These are phyloP conservation scores for Falco naumanni DNA, from an alignment of 2,797 vertebrate species.

Conservation along the genomic window DNA sequence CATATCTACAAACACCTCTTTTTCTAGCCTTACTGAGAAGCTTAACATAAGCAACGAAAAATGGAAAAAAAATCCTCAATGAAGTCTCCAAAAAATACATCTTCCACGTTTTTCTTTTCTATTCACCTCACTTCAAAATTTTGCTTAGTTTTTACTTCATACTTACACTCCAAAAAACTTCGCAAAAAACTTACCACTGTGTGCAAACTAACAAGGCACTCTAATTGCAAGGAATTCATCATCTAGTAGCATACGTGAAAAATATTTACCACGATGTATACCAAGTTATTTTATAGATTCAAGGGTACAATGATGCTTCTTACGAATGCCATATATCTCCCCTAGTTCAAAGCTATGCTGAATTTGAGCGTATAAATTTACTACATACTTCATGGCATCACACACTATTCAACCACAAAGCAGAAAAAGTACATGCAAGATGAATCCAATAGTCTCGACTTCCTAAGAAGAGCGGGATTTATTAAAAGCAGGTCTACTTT, in stretches of 20 bases:
- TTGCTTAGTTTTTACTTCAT: not conserved
- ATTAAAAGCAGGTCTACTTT: not conserved
- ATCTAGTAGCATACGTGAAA: not conserved
- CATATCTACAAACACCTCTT: not conserved
- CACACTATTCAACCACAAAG: not conserved
- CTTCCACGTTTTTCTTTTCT: not conserved
- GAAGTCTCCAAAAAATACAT: not conserved
- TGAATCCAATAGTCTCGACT: accelerated
- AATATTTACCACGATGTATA: not conserved
- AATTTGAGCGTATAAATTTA: not conserved
- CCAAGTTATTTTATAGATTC: not conserved
- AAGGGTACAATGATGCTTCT: not conserved
- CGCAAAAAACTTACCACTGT: not conserved
- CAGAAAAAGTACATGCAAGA: not conserved
- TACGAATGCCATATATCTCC: not conserved
- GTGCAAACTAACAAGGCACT: not conserved
- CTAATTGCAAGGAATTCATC: not conserved
- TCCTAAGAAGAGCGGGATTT: not conserved
- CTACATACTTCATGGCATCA: accelerated
- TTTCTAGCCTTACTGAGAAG: not conserved
- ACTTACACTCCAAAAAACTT: not conserved
- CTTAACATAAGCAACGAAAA: not conserved
- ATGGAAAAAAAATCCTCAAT: not conserved
- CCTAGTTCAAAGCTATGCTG: not conserved
- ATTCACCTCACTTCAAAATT: not conserved